These are phyloP conservation scores for Kobus ellipsiprymnus DNA, from an alignment of 2,113 vertebrate genomes.

Conservation along the genomic window DNA sequence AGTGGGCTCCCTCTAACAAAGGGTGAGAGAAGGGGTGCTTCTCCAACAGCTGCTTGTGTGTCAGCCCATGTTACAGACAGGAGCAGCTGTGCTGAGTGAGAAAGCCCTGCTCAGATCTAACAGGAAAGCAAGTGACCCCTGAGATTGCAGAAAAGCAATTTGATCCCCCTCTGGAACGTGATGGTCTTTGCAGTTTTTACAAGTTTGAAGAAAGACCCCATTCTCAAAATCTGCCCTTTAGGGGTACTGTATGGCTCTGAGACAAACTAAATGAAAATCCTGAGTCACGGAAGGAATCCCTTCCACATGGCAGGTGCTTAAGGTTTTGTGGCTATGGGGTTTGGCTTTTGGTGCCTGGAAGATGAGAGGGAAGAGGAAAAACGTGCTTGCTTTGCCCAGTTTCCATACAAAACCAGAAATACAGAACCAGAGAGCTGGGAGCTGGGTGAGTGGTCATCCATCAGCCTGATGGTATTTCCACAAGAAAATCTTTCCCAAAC, in stretches of 20 bases:
- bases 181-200: not conserved
- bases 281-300: not conserved
- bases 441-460: not conserved
- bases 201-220: not conserved
- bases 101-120: constrained; percentile 36
- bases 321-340: not conserved
- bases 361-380: not conserved
- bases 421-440: not conserved
- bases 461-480: not conserved
- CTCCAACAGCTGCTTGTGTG: constrained; percentile 27
- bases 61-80: not conserved
- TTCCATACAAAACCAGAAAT: not conserved
- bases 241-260: not conserved
- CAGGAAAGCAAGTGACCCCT: constrained; percentile 18
- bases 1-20: not conserved
- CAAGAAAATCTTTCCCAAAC: not conserved
- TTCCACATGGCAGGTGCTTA: not conserved
- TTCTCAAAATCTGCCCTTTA: not conserved
- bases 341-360: not conserved
- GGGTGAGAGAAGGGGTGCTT: not conserved
- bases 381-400: not conserved
- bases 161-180: not conserved
- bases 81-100: constrained; percentile 51
- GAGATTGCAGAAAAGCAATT: constrained; percentile 45
- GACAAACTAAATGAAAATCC: not conserved